phyloP scores from a whole-genome alignment of 2,888 invertebrate species.

The Capitulum mitella region DNA sequence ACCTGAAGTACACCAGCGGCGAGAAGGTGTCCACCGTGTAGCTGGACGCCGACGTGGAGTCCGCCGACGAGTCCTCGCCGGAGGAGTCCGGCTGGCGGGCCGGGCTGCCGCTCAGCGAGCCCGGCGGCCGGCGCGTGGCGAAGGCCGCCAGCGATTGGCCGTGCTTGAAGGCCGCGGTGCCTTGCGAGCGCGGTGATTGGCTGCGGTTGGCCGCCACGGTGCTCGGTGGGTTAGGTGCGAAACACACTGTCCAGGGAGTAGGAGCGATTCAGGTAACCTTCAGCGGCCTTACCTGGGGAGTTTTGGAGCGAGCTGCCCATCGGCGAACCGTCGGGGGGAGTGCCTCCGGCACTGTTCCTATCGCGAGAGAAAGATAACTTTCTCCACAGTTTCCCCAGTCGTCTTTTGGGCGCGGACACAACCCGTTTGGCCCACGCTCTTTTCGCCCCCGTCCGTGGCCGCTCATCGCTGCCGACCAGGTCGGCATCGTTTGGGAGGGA shows the following conservation, averaged over 20 bases:
- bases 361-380: neutral
- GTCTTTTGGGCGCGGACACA: too few relatives aligned
- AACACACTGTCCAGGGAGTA: neutral
- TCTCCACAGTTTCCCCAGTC: neutral
- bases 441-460: too few relatives aligned
- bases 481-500: neutral
- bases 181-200: neutral
- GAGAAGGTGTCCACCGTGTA: neutral
- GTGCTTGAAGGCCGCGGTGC: neutral
- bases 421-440: too few relatives aligned
- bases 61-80: neutral
- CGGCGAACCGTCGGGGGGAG: too few relatives aligned
- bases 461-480: neutral
- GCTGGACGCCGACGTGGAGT: neutral
- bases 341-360: too few relatives aligned
- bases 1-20: neutral
- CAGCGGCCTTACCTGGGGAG: too few relatives aligned
- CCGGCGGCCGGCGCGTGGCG: neutral
- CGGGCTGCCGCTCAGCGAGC: neutral
- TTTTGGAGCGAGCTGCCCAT: too few relatives aligned
- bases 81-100: neutral
- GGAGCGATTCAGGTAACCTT: neutral
- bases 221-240: neutral
- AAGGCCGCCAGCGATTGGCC: neutral
- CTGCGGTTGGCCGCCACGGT: neutral